These are phyloP conservation scores for Cichladusa arquata DNA, from an alignment of 2,113 vertebrate species.

Conservation along the genomic window DNA sequence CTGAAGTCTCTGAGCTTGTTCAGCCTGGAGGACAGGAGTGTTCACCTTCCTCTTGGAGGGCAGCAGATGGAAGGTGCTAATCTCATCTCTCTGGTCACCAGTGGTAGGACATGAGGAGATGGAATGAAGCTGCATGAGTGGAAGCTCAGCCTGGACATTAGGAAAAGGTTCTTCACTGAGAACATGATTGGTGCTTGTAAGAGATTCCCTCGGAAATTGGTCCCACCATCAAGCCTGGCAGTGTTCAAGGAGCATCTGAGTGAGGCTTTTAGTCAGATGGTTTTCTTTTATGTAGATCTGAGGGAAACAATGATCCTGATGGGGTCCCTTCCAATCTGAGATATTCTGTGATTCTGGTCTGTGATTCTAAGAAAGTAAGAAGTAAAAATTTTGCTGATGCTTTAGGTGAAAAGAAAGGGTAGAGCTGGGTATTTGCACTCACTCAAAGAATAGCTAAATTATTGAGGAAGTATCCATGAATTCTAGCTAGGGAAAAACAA, in stretches of 20 bases:
- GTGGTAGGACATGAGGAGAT: not conserved
- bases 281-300: not conserved
- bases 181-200: rapidly evolving
- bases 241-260: not conserved
- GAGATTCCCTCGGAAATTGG: not conserved
- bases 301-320: not conserved
- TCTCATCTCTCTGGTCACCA: not conserved
- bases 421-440: not conserved
- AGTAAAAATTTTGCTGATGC: not conserved
- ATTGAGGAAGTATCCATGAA: not conserved
- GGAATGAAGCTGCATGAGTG: not conserved
- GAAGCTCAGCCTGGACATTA: not conserved
- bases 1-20: not conserved
- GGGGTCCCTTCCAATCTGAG: rapidly evolving
- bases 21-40: not conserved
- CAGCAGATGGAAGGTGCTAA: not conserved
- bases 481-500: not conserved
- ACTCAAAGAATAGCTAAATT: not conserved
- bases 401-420: not conserved
- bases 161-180: not conserved
- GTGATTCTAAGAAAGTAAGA: not conserved
- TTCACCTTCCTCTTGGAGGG: not conserved
- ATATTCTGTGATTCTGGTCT: not conserved
- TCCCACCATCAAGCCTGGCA: not conserved
- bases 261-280: not conserved